Evolutionary conservation across 2,888 invertebrate genomes (phyloP).

Genomic region (Eustalomyia histrio): DNA sequence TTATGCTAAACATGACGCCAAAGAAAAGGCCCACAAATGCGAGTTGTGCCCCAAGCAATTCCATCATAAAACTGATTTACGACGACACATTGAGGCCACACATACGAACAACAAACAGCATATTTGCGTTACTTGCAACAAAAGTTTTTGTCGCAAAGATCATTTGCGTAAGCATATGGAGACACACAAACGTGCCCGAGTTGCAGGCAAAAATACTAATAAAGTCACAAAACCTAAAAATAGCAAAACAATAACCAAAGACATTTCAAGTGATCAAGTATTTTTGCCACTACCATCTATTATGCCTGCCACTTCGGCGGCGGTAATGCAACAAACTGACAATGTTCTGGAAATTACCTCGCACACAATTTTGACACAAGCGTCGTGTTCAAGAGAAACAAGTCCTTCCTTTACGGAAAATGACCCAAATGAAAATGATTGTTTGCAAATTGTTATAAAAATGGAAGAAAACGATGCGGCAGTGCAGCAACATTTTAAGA

Average conservation of each 20-base stretch:
- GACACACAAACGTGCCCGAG: slow-evolving; percentile 83
- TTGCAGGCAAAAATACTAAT: slow-evolving; percentile 54
- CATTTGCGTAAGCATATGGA: slow-evolving; percentile 94
- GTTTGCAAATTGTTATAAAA: no score
- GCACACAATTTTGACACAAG: no score
- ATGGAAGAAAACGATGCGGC: no score
- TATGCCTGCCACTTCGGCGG: no score
- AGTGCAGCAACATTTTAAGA: no score
- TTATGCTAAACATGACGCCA: slow-evolving; percentile 85
- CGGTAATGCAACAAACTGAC: no score
- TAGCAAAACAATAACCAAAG: slow-evolving; percentile 15
- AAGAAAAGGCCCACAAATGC: slow-evolving; percentile 93
- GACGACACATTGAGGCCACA: slow-evolving; percentile 89
- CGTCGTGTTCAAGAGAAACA: no score
- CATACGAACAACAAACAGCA: slow-evolving; percentile 93
- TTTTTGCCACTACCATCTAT: background rate
- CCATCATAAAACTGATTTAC: slow-evolving; percentile 93
- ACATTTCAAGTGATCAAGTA: background rate
- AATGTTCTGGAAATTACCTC: no score
- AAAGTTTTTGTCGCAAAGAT: slow-evolving; percentile 94
- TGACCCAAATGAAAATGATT: no score
- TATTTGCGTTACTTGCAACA: slow-evolving; percentile 89
- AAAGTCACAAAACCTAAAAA: slow-evolving; percentile 52
- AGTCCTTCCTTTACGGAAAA: no score
- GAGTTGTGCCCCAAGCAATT: slow-evolving; percentile 91